A percentile compares a stretch with the other conserved stretches of the same genome.
Evolutionary conservation across 2,113 vertebrate genomes (phyloP).

Genomic region (Lates calcarifer): DNA sequence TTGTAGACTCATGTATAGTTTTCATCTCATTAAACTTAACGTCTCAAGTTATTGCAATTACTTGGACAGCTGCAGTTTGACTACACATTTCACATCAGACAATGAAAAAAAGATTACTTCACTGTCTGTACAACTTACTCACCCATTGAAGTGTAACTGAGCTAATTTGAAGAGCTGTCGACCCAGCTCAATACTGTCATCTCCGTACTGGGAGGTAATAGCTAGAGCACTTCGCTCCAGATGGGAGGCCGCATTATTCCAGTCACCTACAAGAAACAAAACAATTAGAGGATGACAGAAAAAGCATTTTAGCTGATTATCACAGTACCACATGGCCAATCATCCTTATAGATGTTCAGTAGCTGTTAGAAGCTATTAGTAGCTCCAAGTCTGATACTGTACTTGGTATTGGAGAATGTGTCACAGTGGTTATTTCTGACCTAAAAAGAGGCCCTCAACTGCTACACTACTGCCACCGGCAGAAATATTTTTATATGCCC

Average conservation of each 20-base stretch:
- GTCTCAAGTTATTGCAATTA: not conserved
- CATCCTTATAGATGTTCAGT: not conserved
- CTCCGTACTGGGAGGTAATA: constrained; percentile 86
- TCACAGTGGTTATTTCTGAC: not conserved
- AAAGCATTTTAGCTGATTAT: not conserved
- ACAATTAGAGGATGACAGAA: not conserved
- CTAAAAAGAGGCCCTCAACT: not conserved
- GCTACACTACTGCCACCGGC: not conserved
- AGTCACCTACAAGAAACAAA: constrained; percentile 84
- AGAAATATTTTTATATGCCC: not conserved
- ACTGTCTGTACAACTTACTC: constrained; percentile 41
- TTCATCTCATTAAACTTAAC: not conserved
- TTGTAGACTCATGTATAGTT: not conserved
- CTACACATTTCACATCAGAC: not conserved
- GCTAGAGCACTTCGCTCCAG: constrained; percentile 85
- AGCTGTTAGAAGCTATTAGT: not conserved
- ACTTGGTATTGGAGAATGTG: not conserved
- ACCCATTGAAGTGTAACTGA: constrained; percentile 96
- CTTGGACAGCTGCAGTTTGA: not conserved
- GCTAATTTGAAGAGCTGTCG: constrained; percentile 95
- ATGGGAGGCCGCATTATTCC: constrained; percentile 89
- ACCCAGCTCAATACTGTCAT: constrained; percentile 90
- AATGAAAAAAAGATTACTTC: not conserved
- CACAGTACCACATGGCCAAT: not conserved
- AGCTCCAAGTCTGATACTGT: not conserved